Conservation (phyloP, 2,797 vertebrate genomes). For the Chaunax sp. region DNA sequence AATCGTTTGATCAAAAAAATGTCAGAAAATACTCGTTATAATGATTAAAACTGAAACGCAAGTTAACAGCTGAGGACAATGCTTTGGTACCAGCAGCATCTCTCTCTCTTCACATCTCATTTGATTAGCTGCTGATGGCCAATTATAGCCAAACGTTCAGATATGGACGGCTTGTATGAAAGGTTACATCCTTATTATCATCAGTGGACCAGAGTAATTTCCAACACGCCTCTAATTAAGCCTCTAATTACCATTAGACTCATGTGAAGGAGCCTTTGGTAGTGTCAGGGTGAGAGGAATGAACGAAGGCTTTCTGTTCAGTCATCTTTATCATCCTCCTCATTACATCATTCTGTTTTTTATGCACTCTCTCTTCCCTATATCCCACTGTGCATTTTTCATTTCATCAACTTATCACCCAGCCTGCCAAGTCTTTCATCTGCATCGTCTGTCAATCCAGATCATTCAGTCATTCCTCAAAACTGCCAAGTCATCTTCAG, state of each 20-base stretch:
- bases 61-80: neutral
- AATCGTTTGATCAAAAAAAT: neutral
- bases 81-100: neutral
- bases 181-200: slow-evolving; percentile 6
- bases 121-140: neutral
- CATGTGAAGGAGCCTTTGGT: slow-evolving; percentile 1
- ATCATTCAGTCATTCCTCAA: slow-evolving; percentile 34
- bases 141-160: slow-evolving; percentile 1
- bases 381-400: slow-evolving; percentile 33
- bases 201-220: slow-evolving; percentile 5
- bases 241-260: slow-evolving; percentile 20
- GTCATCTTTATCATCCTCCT: slow-evolving; percentile 43
- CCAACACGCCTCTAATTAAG: slow-evolving; percentile 22
- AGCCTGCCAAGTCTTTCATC: slow-evolving; percentile 24
- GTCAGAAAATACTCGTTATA: neutral
- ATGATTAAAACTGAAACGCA: neutral
- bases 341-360: slow-evolving; percentile 28
- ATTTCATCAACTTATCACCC: slow-evolving; percentile 26
- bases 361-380: slow-evolving; percentile 10
- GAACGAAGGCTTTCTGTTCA: slow-evolving; percentile 9
- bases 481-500: slow-evolving; percentile 35
- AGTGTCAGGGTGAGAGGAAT: slow-evolving; percentile 5
- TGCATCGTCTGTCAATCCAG: slow-evolving; percentile 44
- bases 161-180: neutral
- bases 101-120: neutral